phyloP scores from a whole-genome alignment of 2,888 invertebrate species.

The Synergus laeviventris region DNA sequence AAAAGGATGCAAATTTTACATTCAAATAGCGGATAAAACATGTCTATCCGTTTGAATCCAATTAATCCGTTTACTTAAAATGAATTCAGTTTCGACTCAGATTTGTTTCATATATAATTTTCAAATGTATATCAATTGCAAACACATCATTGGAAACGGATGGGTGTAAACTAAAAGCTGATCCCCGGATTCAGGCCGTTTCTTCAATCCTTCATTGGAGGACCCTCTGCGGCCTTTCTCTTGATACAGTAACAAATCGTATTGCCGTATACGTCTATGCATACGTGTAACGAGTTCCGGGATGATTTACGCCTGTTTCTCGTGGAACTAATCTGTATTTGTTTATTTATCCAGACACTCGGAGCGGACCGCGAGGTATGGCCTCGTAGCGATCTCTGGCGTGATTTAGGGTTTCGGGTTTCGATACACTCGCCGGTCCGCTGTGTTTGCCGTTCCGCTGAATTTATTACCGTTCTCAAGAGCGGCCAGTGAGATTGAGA shows the following conservation, averaged over 20 bases:
- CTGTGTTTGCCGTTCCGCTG: slow-evolving; percentile 67
- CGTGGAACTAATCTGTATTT: slow-evolving; percentile 73
- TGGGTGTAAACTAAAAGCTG: slow-evolving; percentile 15
- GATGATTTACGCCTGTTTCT: slow-evolving; percentile 71
- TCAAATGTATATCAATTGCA: too few relatives aligned
- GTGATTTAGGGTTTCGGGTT: slow-evolving; percentile 72
- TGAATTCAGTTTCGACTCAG: too few relatives aligned
- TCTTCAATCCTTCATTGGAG: neutral
- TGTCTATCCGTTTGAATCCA: too few relatives aligned
- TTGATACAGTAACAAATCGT: slow-evolving; percentile 35
- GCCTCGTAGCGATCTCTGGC: slow-evolving; percentile 59
- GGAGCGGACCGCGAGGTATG: slow-evolving; percentile 59
- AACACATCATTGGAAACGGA: neutral
- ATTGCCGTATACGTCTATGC: slow-evolving; percentile 45
- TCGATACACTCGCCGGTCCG: slow-evolving; percentile 71
- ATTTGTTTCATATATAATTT: too few relatives aligned
- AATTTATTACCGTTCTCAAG: slow-evolving; percentile 68
- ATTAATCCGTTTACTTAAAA: too few relatives aligned
- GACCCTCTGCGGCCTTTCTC: neutral
- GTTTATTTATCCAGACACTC: slow-evolving; percentile 72
- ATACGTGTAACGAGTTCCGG: slow-evolving; percentile 69
- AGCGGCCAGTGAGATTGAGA: slow-evolving; percentile 57
- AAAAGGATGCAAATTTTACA: too few relatives aligned
- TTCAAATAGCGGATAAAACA: too few relatives aligned
- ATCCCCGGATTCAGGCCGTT: neutral